Conservation (phyloP, 2,797 vertebrate genomes). For the Phalanger gymnotis region DNA sequence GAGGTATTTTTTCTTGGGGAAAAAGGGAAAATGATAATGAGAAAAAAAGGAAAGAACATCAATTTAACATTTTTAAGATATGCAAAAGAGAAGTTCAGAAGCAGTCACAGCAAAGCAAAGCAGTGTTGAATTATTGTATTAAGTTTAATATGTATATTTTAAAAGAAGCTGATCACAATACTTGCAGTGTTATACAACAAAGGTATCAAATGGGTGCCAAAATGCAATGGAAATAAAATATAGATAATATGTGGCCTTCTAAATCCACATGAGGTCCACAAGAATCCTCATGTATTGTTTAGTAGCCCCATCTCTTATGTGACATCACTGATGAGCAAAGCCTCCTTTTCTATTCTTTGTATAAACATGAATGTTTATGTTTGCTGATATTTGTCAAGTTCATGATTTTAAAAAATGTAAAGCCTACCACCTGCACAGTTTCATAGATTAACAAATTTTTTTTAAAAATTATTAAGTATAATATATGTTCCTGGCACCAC, state of each 20-base stretch:
- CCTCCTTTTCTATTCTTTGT: neutral
- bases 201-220: neutral
- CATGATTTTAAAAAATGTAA: neutral
- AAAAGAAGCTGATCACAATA: neutral
- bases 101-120: neutral
- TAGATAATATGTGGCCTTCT: neutral
- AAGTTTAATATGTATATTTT: neutral
- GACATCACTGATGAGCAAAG: neutral
- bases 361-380: neutral
- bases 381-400: neutral
- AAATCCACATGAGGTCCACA: neutral
- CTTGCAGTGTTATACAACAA: neutral
- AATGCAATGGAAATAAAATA: neutral
- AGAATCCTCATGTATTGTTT: neutral
- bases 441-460: neutral
- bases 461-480: neutral
- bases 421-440: no score
- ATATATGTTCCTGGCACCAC: neutral
- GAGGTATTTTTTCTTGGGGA: neutral
- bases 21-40: neutral
- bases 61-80: neutral
- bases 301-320: neutral
- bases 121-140: neutral
- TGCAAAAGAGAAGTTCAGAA: neutral
- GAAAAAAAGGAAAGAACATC: neutral